phyloP scores from a whole-genome alignment of 2,888 invertebrate genomes.

The Lycophotia porphyrea region DNA sequence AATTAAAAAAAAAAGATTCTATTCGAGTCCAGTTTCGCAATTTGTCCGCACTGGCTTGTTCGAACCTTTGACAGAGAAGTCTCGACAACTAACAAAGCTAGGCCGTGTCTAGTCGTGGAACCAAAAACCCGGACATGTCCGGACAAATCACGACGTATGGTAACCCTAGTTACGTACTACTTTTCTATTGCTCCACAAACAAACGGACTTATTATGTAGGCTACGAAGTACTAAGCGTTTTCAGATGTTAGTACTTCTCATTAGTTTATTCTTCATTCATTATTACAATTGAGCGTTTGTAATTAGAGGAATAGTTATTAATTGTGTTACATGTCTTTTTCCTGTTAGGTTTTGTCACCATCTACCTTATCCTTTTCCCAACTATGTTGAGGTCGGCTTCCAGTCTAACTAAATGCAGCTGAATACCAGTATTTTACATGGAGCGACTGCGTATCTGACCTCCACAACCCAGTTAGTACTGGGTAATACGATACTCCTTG shows the following conservation, averaged over 20 bases:
- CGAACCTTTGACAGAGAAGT: background rate
- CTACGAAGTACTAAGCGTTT: slow-evolving; percentile 15
- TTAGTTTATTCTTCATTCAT: slow-evolving; percentile 36
- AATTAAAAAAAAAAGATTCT: no score
- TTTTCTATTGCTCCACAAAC: slow-evolving; percentile 46
- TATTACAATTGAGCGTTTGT: background rate
- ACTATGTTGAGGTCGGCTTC: no score
- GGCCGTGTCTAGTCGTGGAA: background rate
- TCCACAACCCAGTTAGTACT: no score
- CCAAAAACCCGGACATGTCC: background rate
- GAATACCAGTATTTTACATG: no score
- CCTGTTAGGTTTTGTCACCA: no score
- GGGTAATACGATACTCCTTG: no score
- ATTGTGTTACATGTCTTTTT: no score
- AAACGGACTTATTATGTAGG: slow-evolving; percentile 32
- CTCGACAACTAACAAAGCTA: background rate
- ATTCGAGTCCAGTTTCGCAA: no score
- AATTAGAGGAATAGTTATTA: background rate
- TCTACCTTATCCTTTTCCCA: no score
- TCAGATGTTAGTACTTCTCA: slow-evolving; percentile 37
- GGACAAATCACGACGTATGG: background rate
- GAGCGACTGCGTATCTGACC: no score
- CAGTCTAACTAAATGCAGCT: no score
- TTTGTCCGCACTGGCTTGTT: background rate
- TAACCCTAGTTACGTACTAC: slow-evolving; percentile 36